A percentile compares a stretch with the other conserved stretches of the same genome.
Evolutionary conservation across 2,113 vertebrate genomes (phyloP).

Genomic region (Pristiophorus japonicus): DNA sequence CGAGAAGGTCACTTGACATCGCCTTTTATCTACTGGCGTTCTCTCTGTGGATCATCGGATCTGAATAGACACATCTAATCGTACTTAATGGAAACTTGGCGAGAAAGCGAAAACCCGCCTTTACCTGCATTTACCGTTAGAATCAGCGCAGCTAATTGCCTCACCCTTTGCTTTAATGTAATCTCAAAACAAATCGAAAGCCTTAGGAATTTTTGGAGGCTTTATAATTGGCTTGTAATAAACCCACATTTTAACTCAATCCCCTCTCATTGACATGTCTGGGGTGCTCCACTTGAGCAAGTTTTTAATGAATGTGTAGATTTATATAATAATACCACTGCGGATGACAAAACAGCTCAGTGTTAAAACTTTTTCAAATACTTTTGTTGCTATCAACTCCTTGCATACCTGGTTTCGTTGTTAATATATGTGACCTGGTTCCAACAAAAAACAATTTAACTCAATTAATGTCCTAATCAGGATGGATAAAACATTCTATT

Average conservation of each 20-base stretch:
- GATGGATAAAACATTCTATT: not conserved
- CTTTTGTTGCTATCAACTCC: not conserved
- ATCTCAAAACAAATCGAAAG: slow-evolving; percentile 38
- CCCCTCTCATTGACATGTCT: slow-evolving; percentile 25
- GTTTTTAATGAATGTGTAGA: slow-evolving; percentile 32
- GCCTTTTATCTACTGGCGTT: slow-evolving; percentile 88
- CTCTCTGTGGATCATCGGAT: slow-evolving; percentile 89
- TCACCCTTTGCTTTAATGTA: slow-evolving; percentile 31
- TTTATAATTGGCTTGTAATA: slow-evolving; percentile 35
- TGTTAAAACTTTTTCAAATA: slow-evolving; percentile 24
- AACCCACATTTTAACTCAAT: slow-evolving; percentile 37
- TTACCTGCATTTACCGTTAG: slow-evolving; percentile 40
- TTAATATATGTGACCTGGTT: not conserved
- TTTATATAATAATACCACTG: not conserved
- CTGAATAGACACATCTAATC: slow-evolving; percentile 91
- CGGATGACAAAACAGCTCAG: not conserved
- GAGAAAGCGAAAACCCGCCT: slow-evolving; percentile 59
- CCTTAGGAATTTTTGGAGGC: slow-evolving; percentile 31
- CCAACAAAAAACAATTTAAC: not conserved
- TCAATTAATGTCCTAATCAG: slow-evolving; percentile 6
- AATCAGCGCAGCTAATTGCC: slow-evolving; percentile 34
- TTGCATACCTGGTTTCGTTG: not conserved
- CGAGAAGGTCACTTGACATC: slow-evolving; percentile 90
- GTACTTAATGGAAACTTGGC: slow-evolving; percentile 73
- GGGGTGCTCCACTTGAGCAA: slow-evolving; percentile 22